Evolutionary conservation across 2,888 invertebrate species (phyloP).

Genomic region (Candidula unifasciata): DNA sequence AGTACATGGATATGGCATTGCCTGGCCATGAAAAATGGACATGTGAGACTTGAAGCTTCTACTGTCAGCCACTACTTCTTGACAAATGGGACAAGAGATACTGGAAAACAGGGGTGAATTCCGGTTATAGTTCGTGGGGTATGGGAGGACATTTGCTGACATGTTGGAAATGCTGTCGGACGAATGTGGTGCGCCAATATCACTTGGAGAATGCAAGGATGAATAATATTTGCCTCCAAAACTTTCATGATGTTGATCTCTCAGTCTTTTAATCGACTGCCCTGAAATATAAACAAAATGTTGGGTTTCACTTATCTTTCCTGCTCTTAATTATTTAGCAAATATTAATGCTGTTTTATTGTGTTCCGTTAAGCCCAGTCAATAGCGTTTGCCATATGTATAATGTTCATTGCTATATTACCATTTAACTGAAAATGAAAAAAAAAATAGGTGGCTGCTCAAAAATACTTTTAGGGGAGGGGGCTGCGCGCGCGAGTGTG

Average conservation of each 20-base stretch:
- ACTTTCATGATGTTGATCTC: slow-evolving; percentile 19
- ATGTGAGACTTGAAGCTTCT: slow-evolving; percentile 38
- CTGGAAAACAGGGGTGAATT: not conserved
- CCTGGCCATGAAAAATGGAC: slow-evolving; percentile 29
- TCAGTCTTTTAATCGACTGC: slow-evolving; percentile 9
- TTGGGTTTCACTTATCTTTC: slow-evolving; percentile 11
- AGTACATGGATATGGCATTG: slow-evolving; percentile 44
- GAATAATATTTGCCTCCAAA: slow-evolving; percentile 3
- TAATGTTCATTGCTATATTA: too few species aligned
- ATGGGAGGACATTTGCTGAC: slow-evolving; percentile 10
- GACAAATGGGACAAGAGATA: slow-evolving; percentile 16
- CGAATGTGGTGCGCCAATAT: slow-evolving; percentile 5
- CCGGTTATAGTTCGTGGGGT: slow-evolving; percentile 14
- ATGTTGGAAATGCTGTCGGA: slow-evolving; percentile 12
- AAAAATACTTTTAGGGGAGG: too few species aligned
- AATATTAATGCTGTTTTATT: not conserved
- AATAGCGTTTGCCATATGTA: not conserved
- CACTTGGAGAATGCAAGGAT: slow-evolving; percentile 27
- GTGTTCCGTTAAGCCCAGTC: not conserved
- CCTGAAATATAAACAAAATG: slow-evolving; percentile 38
- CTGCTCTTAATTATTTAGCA: not conserved
- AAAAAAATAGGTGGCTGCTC: too few species aligned
- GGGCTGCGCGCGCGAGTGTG: too few species aligned
- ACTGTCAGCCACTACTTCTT: slow-evolving; percentile 9
- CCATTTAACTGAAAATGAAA: too few species aligned